Evolutionary conservation across 2,113 vertebrate species (phyloP).

Genomic region (Fukomys damarensis): DNA sequence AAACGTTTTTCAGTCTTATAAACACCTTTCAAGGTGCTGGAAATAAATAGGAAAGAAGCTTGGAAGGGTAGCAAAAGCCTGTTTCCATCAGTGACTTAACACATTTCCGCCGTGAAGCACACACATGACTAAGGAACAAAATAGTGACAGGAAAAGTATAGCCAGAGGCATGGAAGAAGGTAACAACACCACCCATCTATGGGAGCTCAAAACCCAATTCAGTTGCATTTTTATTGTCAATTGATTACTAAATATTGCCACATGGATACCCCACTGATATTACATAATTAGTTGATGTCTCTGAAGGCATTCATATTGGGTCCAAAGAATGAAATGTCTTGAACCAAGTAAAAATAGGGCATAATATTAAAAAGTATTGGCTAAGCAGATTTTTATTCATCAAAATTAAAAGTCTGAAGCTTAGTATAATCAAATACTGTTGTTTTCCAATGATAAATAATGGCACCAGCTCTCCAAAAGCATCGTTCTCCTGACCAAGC

Average conservation of each 20-base stretch:
- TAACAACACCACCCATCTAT: not conserved
- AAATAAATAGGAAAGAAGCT: not conserved
- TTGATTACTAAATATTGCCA: constrained; percentile 35
- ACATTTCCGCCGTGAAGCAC: not conserved
- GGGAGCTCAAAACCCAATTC: not conserved
- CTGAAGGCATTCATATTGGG: constrained; percentile 12
- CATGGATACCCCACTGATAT: not conserved
- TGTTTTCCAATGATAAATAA: constrained; percentile 48
- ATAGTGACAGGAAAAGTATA: not conserved
- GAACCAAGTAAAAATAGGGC: constrained; percentile 8
- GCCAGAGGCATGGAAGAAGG: not conserved
- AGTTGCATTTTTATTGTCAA: not conserved
- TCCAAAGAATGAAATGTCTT: not conserved
- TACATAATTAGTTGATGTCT: not conserved
- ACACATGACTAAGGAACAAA: not conserved
- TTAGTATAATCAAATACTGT: constrained; percentile 16
- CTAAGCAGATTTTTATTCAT: constrained; percentile 56
- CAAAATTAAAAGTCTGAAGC: constrained; percentile 43
- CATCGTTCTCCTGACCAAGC: constrained; percentile 6
- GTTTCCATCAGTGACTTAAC: not conserved
- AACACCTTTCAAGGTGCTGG: not conserved
- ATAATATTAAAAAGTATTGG: not conserved
- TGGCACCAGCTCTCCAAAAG: constrained; percentile 16
- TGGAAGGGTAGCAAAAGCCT: not conserved
- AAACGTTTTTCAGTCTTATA: not conserved